phyloP scores from a whole-genome alignment of 2,888 invertebrate genomes.

The Sicus ferrugineus region DNA sequence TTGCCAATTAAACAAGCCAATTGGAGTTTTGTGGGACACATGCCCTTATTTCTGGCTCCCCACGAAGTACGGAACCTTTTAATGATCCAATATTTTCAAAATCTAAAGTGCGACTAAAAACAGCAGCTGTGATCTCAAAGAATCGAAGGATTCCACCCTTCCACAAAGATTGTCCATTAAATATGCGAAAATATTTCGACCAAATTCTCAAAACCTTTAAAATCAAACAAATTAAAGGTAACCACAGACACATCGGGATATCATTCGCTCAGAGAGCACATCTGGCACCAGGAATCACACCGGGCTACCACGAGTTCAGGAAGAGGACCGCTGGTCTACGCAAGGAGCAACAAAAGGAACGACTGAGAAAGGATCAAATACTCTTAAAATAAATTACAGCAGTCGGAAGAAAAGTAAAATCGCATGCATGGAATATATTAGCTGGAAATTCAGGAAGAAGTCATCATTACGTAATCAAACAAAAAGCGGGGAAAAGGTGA shows the following conservation, averaged over 20 bases:
- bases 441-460: conserved; percentile 16
- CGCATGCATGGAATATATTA: conserved; percentile 6
- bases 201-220: conserved; percentile 2
- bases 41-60: too few species aligned
- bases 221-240: not conserved
- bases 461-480: conserved; percentile 28
- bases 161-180: not conserved
- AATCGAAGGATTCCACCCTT: not conserved
- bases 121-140: too few species aligned
- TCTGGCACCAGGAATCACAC: conserved; percentile 15
- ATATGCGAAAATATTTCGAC: not conserved
- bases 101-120: too few species aligned
- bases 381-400: conserved; percentile 28
- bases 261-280: conserved; percentile 9
- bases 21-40: too few species aligned
- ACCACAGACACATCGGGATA: conserved; percentile 14
- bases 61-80: too few species aligned
- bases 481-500: conserved; percentile 2
- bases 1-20: too few species aligned
- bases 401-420: conserved; percentile 5
- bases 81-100: too few species aligned
- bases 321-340: too few species aligned
- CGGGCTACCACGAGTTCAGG: conserved; percentile 12
- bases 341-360: not conserved
- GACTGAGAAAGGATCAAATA: conserved; percentile 9